Evolutionary conservation across 1,140 invertebrate genomes (phyloP), one percentile per base, ranked within the genome.

Genomic region (Druon quercuslanigerum): DNA sequence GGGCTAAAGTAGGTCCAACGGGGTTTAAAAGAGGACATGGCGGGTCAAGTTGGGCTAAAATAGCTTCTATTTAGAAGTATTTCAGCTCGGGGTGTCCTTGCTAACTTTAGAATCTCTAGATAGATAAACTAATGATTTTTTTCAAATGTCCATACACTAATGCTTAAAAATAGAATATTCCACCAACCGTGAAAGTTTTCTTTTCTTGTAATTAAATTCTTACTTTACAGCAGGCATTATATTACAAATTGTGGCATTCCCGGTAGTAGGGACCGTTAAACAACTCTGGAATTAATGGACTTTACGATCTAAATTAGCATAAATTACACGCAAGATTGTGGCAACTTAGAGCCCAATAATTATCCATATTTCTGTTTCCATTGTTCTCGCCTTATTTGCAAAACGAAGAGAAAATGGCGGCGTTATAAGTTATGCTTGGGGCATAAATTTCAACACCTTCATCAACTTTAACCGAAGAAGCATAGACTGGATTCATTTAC

Each of bases 241-340:
- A 11, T 8, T 54, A 54, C n/a, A 54, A 54, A 19, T 17, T n/a
- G 16, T 54, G n/a, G 52, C 52, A n/a, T 19, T 17, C 3, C 17
- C 16, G n/a, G 52, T 54, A 52, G 12, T 14, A 14, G 13, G 51
- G 7, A 8, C 12, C n/a, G 13, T 5, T 52, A 54, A 19, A 54
- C 8, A 46, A 46, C 40, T 46, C 40, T 46, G 11, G 40, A 46
- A 46, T 46, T 9, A 11, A 54, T 54, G n/a, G 19, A 17, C 16
- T 54, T 54, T 19, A 54, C 52, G 52, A 54, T 54, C 52, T 3
- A 17, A 54, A 54, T 54, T 17, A 54, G 16, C 52, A 54, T 17
- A 54, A 54, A 54, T 54, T 54, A 54, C 52, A 54, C 52, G n/a
- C n/a, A 54, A 54, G 7, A 54, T 54, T 54, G 52, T 19, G 52